These are phyloP conservation scores for Campoletis raptor DNA, from an alignment of 2,888 invertebrate genomes.

Conservation along the genomic window DNA sequence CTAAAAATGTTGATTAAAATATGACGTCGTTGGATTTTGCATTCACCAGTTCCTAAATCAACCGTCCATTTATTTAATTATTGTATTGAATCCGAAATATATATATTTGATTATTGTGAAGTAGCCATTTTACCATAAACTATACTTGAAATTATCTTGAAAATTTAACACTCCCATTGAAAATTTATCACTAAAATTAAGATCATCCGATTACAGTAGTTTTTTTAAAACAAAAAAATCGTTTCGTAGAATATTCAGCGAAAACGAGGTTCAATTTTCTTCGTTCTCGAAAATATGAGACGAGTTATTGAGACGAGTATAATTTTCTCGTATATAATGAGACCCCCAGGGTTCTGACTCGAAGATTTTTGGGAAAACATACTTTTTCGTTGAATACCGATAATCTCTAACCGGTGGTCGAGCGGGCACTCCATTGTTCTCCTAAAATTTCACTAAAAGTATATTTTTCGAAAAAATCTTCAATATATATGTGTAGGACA, in stretches of 20 bases:
- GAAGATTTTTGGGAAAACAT: not conserved
- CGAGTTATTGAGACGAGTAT: not conserved
- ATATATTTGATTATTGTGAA: not conserved
- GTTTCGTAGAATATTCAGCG: not conserved
- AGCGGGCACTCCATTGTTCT: not conserved
- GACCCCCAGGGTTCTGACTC: not conserved
- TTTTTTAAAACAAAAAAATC: not conserved
- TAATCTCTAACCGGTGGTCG: not conserved
- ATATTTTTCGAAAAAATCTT: not conserved
- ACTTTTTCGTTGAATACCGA: not conserved
- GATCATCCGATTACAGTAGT: too few relatives aligned
- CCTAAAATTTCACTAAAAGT: not conserved
- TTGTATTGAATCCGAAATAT: not conserved
- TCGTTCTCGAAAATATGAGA: not conserved
- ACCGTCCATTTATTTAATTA: too few relatives aligned
- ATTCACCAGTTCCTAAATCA: too few relatives aligned
- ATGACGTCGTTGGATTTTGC: too few relatives aligned
- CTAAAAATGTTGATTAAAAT: too few relatives aligned
- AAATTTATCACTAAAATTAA: too few relatives aligned
- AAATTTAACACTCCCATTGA: too few relatives aligned
- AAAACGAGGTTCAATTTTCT: not conserved
- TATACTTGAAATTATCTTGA: not conserved
- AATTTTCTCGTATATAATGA: not conserved
- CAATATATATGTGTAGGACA: not conserved
- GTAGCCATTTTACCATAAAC: too few relatives aligned